Conservation (phyloP, 2,113 vertebrate species). For the Furnarius figulus region DNA sequence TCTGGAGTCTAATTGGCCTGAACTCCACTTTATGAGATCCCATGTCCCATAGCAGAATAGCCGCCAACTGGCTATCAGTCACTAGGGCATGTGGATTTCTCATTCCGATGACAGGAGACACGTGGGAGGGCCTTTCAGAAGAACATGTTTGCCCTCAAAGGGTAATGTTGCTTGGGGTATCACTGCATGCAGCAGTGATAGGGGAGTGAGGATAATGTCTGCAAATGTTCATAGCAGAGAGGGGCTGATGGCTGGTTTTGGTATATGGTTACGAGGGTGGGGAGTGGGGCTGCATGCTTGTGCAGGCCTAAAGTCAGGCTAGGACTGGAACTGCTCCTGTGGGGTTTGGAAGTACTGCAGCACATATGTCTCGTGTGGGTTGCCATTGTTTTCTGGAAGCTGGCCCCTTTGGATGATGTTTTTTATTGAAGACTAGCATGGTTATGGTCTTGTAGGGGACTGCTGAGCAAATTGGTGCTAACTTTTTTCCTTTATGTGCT, state of each 20-base stretch:
- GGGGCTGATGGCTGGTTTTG: neutral
- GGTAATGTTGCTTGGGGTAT: neutral
- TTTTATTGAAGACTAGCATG: neutral
- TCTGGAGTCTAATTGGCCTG: neutral
- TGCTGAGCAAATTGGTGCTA: neutral
- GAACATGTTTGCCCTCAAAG: neutral
- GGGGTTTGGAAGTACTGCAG: neutral
- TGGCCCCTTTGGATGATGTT: neutral
- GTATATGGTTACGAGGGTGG: neutral
- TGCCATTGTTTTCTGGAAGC: neutral
- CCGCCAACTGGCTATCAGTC: neutral
- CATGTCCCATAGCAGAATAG: neutral
- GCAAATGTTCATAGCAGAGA: neutral
- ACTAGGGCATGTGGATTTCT: neutral
- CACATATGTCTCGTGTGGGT: neutral
- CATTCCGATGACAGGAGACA: neutral
- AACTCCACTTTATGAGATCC: neutral
- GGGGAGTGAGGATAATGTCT: neutral
- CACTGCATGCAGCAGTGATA: neutral
- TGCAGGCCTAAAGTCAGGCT: neutral
- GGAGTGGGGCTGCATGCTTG: neutral
- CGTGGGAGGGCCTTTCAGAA: neutral
- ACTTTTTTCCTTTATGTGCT: neutral
- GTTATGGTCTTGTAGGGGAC: neutral
- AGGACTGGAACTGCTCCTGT: neutral